A percentile compares a stretch with the other conserved stretches of the same genome.
Evolutionary conservation across 2,797 vertebrate species (phyloP).

Genomic region (Sebastes baramenuke): DNA sequence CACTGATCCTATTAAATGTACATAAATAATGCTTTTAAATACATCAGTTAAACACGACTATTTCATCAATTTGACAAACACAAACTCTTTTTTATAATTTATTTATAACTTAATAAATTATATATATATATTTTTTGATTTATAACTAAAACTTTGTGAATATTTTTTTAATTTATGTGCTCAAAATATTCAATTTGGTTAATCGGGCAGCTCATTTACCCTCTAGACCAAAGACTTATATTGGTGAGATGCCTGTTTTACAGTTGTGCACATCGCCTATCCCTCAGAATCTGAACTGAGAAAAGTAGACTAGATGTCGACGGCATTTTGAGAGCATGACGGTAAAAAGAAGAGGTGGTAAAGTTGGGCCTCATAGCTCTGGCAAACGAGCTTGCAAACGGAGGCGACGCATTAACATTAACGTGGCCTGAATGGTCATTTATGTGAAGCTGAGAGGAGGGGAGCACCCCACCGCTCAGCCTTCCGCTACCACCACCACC

Average conservation of each 20-base stretch:
- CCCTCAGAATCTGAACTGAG: background rate
- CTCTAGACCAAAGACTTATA: background rate
- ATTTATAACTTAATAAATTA: too few species aligned
- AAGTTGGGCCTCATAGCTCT: background rate
- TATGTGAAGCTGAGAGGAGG: constrained; percentile 7
- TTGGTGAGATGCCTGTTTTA: background rate
- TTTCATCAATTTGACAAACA: background rate
- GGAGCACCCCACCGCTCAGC: background rate
- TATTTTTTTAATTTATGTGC: background rate
- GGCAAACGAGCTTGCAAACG: background rate
- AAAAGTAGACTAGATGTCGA: background rate
- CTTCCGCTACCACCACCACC: background rate
- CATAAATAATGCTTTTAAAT: background rate
- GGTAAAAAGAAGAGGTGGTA: background rate
- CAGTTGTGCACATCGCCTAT: background rate
- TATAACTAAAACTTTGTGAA: background rate
- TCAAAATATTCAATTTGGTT: background rate
- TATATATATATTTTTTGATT: too few species aligned
- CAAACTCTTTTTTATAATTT: too few species aligned
- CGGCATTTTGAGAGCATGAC: background rate
- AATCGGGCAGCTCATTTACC: background rate
- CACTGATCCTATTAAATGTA: background rate
- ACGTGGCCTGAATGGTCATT: background rate
- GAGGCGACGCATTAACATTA: background rate
- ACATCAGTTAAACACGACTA: background rate